Conservation (phyloP, 2,797 vertebrate genomes). For the Molossus molossus region DNA sequence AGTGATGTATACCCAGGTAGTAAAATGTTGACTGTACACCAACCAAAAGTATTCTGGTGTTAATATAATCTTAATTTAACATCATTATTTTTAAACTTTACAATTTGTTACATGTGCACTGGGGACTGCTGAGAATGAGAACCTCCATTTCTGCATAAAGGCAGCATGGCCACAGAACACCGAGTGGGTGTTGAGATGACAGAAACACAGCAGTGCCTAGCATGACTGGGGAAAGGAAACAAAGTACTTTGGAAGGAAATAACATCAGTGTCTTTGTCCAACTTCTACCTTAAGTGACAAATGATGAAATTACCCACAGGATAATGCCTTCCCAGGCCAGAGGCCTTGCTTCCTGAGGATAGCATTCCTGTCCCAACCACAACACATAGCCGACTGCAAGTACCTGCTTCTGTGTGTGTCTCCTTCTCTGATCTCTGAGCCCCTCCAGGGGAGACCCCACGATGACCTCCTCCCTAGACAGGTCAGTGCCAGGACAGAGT, state of each 20-base stretch:
- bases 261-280: background rate
- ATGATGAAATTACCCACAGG: background rate
- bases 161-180: background rate
- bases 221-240: background rate
- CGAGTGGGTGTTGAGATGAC: background rate
- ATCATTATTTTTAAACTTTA: background rate
- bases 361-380: background rate
- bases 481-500: background rate
- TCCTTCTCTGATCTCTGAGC: background rate
- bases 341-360: background rate
- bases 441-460: background rate
- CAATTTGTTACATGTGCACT: background rate
- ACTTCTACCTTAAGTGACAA: background rate
- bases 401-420: background rate
- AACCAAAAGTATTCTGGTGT: constrained; percentile 20
- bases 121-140: background rate
- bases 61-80: constrained; percentile 21
- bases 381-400: background rate
- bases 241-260: background rate
- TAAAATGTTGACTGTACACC: background rate
- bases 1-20: background rate
- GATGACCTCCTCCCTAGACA: background rate
- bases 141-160: constrained; percentile 1
- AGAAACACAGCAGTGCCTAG: background rate
- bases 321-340: background rate